These are phyloP conservation scores for Nomada hirtipes DNA, from an alignment of 2,888 invertebrate species.

Conservation along the genomic window DNA sequence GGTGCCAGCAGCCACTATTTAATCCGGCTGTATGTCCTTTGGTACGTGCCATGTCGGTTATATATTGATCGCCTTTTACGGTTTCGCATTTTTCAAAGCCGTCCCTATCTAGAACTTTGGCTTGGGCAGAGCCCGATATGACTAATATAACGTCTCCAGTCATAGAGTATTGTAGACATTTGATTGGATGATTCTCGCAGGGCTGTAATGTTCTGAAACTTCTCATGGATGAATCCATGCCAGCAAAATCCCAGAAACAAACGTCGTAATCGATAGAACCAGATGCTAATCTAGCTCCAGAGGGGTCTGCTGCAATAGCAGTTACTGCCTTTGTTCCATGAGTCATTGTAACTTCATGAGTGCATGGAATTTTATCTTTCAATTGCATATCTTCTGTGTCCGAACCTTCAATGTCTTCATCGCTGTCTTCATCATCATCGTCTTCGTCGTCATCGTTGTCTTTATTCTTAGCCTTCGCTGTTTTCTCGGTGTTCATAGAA, in stretches of 20 bases:
- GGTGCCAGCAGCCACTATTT: slow-evolving; percentile 96
- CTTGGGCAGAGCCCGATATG: slow-evolving; percentile 95
- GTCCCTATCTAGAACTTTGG: slow-evolving; percentile 97
- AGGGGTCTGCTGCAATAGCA: slow-evolving; percentile 96
- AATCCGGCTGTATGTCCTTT: slow-evolving; percentile 96
- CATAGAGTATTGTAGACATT: slow-evolving; percentile 92
- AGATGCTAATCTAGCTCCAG: slow-evolving; percentile 95
- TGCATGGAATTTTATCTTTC: slow-evolving; percentile 89
- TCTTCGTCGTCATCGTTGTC: slow-evolving; percentile 70
- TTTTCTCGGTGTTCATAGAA: slow-evolving; percentile 2
- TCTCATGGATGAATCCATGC: slow-evolving; percentile 96
- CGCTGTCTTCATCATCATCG: slow-evolving; percentile 75
- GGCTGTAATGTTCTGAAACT: slow-evolving; percentile 97
- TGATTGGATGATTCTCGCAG: slow-evolving; percentile 94
- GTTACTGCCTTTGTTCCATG: slow-evolving; percentile 96
- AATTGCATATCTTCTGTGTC: slow-evolving; percentile 73
- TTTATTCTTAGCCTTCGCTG: slow-evolving; percentile 35
- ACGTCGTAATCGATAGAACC: slow-evolving; percentile 99
- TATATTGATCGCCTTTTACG: slow-evolving; percentile 97
- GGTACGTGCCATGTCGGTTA: slow-evolving; percentile 96
- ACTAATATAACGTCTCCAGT: slow-evolving; percentile 98
- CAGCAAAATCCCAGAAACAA: slow-evolving; percentile 99
- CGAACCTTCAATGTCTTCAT: slow-evolving; percentile 70
- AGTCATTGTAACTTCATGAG: slow-evolving; percentile 92
- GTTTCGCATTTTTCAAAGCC: slow-evolving; percentile 97